These are phyloP conservation scores for Cercocebus atys DNA, from an alignment of 2,113 vertebrate genomes.

Conservation along the genomic window DNA sequence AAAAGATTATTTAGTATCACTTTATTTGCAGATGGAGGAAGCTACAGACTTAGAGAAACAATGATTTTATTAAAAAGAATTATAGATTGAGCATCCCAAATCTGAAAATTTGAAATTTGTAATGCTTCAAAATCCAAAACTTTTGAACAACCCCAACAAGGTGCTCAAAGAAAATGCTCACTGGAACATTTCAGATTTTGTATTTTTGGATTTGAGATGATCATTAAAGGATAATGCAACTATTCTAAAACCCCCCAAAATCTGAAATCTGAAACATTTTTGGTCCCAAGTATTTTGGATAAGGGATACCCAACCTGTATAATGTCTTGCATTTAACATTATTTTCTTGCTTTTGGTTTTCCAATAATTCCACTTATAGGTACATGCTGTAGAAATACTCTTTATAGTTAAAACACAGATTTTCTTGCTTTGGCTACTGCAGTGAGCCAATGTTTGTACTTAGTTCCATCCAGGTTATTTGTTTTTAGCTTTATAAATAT, in stretches of 20 bases:
- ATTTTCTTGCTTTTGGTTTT: background rate
- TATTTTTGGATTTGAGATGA: background rate
- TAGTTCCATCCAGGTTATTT: background rate
- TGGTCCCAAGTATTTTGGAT: background rate
- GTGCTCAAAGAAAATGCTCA: background rate
- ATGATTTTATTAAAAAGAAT: background rate
- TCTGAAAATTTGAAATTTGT: background rate
- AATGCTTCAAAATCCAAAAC: background rate
- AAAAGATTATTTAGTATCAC: background rate
- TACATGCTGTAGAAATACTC: background rate
- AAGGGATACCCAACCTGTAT: background rate
- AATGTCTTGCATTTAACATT: background rate
- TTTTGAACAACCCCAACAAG: background rate
- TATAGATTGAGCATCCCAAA: background rate
- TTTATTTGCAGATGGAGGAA: background rate
- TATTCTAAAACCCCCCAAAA: background rate
- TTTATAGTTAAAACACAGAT: slow-evolving; percentile 16
- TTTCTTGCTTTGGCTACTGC: background rate
- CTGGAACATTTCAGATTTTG: background rate
- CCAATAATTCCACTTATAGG: background rate
- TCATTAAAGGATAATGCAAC: background rate
- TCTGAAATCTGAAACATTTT: background rate
- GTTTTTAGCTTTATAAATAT: slow-evolving; percentile 5
- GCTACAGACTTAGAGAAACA: background rate
- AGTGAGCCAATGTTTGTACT: background rate